Base-by-base conservation (phyloP, 2,888 invertebrate species). In the Plemyria rubiginata region DNA sequence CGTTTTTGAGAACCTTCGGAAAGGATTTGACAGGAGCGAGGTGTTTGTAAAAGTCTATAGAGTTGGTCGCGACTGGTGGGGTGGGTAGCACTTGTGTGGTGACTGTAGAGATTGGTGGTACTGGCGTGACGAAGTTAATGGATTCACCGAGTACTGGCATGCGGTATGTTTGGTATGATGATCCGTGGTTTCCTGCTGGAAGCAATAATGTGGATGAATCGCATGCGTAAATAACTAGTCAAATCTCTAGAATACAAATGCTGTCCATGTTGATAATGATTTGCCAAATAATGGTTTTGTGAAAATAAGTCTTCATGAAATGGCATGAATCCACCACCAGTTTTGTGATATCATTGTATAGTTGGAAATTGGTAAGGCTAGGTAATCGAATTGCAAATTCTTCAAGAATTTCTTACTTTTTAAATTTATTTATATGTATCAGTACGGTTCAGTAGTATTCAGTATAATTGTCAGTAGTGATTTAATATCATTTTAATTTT, bases 161-260 rank as follows among this genome's bases (percentile, higher is more conserved):
- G 69, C 66, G 74, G 78, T 81, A 76, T 73, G 76, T 72, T 68
- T 80, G 73, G 50, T 64, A 46, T 46, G 54, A 41, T 50, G 80
- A 75, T 77, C 78, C 82, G 70, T 82, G 78, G 70, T 76, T 80
- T 80, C 78, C 85, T 78, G 85, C 90, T 91, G 91, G 71, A 91
- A 90, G 86, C 80, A 89, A 87, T 83, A 88, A 88, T 80, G 81
- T 75, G 67, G 65, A 81, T 84, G 76, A 83, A 79, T 80, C 75
- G 81, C 77, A 80, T 79, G 77, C 79, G 74, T 16, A 38, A 9
- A 38, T 38, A 38, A 38, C 36, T 38, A 38, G 11, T 8, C 1
- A 38, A 38, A 11, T 38, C 2, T 7, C 3, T 45, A 11, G 45
- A 16, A 45, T 16, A 45, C 16, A 5, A 41, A 41, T n/a, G 11